A percentile compares a stretch with the other conserved stretches of the same genome.
phyloP scores from a whole-genome alignment of 1,140 invertebrate species.

The Cecropterus lyciades region DNA sequence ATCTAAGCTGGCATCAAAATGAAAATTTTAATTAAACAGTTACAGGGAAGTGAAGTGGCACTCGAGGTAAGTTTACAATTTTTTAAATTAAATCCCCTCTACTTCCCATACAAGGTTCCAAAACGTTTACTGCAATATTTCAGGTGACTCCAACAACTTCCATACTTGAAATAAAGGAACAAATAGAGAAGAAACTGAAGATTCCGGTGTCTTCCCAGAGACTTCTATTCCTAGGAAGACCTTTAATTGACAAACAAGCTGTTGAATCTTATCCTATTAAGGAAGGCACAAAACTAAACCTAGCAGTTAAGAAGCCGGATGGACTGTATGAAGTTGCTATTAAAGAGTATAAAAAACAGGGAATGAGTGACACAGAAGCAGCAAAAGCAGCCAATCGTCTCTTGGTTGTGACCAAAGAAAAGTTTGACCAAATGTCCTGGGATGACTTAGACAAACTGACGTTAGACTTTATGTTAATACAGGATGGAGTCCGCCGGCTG shows the following conservation, averaged over 20 bases:
- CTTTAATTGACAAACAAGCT: slow-evolving; percentile 66
- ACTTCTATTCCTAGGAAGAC: slow-evolving; percentile 62
- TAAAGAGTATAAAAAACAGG: slow-evolving; percentile 68
- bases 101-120: background rate
- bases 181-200: slow-evolving; percentile 56
- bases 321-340: slow-evolving; percentile 57
- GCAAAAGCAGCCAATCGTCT: slow-evolving; percentile 52
- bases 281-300: slow-evolving; percentile 72
- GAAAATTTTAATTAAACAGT: slow-evolving; percentile 73
- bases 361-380: slow-evolving; percentile 65
- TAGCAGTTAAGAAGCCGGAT: slow-evolving; percentile 73
- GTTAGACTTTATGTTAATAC: slow-evolving; percentile 53
- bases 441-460: slow-evolving; percentile 71
- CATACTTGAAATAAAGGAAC: slow-evolving; percentile 70
- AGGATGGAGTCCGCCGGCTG: slow-evolving; percentile 44
- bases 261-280: slow-evolving; percentile 70
- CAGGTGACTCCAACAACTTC: slow-evolving; percentile 64
- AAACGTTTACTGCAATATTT: slow-evolving; percentile 39
- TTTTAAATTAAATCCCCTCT: too few relatives aligned
- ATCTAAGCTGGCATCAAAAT: slow-evolving; percentile 44
- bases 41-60: slow-evolving; percentile 72
- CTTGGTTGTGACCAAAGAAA: slow-evolving; percentile 60
- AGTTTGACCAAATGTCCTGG: slow-evolving; percentile 72
- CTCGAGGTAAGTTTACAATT: slow-evolving; percentile 51
- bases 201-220: slow-evolving; percentile 70